Conservation (phyloP, 2,797 vertebrate species). For the Hemitrygon akajei region DNA sequence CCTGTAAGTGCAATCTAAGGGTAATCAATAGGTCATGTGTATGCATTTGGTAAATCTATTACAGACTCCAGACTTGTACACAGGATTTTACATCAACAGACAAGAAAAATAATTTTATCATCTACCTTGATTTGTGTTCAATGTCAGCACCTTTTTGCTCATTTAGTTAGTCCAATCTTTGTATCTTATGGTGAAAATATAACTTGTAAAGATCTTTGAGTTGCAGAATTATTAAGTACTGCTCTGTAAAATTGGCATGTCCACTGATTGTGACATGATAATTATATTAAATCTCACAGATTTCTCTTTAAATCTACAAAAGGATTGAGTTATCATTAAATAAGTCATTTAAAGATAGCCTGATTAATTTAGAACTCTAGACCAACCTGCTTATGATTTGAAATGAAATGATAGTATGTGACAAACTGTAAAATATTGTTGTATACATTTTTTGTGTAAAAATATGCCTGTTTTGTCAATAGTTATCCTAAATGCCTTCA, state of each 20-base stretch:
- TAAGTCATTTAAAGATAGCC: not conserved
- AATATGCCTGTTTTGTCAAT: slow-evolving; percentile 30
- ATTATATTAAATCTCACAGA: not conserved
- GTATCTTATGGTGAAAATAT: not conserved
- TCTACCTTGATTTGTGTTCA: not conserved
- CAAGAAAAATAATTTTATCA: not conserved
- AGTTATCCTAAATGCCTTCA: slow-evolving; percentile 61
- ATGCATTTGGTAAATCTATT: not conserved
- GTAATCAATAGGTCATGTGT: not conserved
- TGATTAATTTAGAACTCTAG: not conserved
- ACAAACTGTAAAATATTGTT: slow-evolving; percentile 34
- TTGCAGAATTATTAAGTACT: not conserved
- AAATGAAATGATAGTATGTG: not conserved
- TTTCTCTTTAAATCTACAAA: not conserved
- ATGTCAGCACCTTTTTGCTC: not conserved
- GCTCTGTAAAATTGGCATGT: not conserved
- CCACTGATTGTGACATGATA: not conserved
- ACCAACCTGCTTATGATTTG: slow-evolving; percentile 3
- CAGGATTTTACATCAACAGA: not conserved
- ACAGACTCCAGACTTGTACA: not conserved
- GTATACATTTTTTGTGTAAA: slow-evolving; percentile 30
- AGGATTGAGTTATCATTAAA: not conserved
- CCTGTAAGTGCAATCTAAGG: not conserved
- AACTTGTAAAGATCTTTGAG: not conserved
- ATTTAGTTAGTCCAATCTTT: not conserved